Base-by-base conservation (phyloP, 2,113 vertebrate genomes). In the Pelobates fuscus region DNA sequence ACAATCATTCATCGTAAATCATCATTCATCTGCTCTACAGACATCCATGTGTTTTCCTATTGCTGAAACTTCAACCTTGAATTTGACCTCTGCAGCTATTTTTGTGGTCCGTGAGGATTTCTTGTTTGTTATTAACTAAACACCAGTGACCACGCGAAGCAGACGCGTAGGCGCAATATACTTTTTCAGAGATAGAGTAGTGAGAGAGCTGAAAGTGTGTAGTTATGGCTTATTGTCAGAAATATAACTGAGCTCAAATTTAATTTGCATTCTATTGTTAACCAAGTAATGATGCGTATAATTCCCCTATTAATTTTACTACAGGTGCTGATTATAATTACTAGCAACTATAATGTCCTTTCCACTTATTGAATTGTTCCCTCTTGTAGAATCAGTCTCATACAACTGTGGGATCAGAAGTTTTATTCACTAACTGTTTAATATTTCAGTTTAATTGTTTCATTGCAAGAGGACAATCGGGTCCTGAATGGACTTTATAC, bases 241-340 rank as follows among this genome's bases (percentile, higher is more conserved):
- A 24, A 60, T 17, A 17, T 29, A 10, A 25, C 55, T 46, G 57
- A 15, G 37, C 25, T n/a, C 5, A 21, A 37, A 2, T 55, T 58
- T 59, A 59, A 70, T 21, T 60, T 59, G 32, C 57, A 18, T 46
- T 37, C 37, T 29, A 46, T 71, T 71, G 55, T 29, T 24, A 55
- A 18, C 20, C 24, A 25, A 15, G 57, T 44, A 55, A 68, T 55
- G 55, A 37, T 41, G 23, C 37, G 46, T 71, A 71, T 60, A 26
- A 29, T 37, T 7, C 55, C 57, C 44, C 46, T 71, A 46, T 46
- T 32, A 61, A 26, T 60, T 60, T 43, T 43, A 71, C 68, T 60
- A 46, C 57, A 29, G 25, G 24, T 29, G 25, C 68, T 71, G 57
- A 71, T 70, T 61, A 61, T 71, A 44, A 71, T 71, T 71, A 57